Conservation (phyloP, 2,113 vertebrate genomes). For the Pithys albifrons region DNA sequence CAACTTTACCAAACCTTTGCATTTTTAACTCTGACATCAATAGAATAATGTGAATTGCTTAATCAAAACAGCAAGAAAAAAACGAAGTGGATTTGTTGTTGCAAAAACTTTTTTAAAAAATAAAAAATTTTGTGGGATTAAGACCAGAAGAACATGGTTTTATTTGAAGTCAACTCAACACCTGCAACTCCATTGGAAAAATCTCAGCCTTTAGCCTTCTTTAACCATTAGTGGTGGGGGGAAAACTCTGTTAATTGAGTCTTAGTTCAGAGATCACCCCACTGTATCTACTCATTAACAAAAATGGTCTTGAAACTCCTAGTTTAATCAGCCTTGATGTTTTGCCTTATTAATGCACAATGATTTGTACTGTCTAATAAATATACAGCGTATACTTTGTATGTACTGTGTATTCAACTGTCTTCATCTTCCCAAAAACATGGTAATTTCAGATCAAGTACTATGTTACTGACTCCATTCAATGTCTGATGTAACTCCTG, state of each 20-base stretch:
- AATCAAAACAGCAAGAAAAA: slow-evolving; percentile 17
- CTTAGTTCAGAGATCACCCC: slow-evolving; percentile 13
- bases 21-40: slow-evolving; percentile 43
- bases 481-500: slow-evolving; percentile 35
- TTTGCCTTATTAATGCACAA: slow-evolving; percentile 96
- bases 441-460: slow-evolving; percentile 44
- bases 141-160: slow-evolving; percentile 32
- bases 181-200: slow-evolving; percentile 19
- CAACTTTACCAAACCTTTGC: slow-evolving; percentile 20
- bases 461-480: slow-evolving; percentile 59
- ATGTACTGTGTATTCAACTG: slow-evolving; percentile 77
- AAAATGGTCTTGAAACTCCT: slow-evolving; percentile 85
- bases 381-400: slow-evolving; percentile 74
- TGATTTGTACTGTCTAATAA: slow-evolving; percentile 85
- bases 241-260: background rate
- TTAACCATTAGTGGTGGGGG: background rate
- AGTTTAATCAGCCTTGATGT: slow-evolving; percentile 86
- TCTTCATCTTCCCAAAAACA: slow-evolving; percentile 65
- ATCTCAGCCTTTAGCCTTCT: slow-evolving; percentile 44
- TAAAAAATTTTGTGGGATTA: background rate
- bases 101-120: background rate
- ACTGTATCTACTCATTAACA: background rate
- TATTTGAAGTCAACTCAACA: background rate
- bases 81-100: background rate
- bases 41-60: slow-evolving; percentile 40